Evolutionary conservation across 2,888 invertebrate genomes (phyloP).

Genomic region (Fragum fragum): DNA sequence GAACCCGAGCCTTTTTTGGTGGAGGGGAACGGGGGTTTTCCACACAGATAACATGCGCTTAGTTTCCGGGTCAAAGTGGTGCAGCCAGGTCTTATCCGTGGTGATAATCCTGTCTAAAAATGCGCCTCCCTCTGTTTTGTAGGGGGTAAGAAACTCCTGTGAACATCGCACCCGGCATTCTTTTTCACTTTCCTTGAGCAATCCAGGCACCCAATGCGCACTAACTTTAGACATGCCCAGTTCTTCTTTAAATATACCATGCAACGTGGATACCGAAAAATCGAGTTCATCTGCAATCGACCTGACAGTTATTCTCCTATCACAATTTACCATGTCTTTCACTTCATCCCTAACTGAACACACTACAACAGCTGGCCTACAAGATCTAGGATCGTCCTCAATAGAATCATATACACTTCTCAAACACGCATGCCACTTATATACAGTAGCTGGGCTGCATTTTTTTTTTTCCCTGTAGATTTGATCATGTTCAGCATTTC

Average conservation of each 20-base stretch:
- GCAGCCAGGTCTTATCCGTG: too few species aligned
- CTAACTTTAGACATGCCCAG: not conserved
- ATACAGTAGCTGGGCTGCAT: too few species aligned
- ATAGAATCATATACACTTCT: not conserved
- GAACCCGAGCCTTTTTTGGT: too few species aligned
- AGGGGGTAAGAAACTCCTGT: too few species aligned
- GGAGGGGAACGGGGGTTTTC: too few species aligned
- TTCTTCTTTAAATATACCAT: conserved; percentile 4
- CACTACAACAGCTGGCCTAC: not conserved
- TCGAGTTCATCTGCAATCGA: not conserved
- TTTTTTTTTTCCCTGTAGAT: not conserved
- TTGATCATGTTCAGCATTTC: too few species aligned
- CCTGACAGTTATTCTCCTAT: not conserved
- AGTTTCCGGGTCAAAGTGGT: too few species aligned
- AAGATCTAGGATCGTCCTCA: conserved; percentile 4
- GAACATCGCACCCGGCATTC: not conserved
- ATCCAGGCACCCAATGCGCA: not conserved
- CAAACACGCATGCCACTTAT: not conserved
- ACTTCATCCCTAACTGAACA: not conserved
- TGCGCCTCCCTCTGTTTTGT: too few species aligned
- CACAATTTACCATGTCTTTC: conserved; percentile 6
- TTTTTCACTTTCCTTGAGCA: conserved; percentile 14
- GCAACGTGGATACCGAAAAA: not conserved
- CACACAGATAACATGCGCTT: too few species aligned
- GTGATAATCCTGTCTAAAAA: too few species aligned